Base-by-base conservation (phyloP, 2,113 vertebrate genomes). In the Centrocercus urophasianus region DNA sequence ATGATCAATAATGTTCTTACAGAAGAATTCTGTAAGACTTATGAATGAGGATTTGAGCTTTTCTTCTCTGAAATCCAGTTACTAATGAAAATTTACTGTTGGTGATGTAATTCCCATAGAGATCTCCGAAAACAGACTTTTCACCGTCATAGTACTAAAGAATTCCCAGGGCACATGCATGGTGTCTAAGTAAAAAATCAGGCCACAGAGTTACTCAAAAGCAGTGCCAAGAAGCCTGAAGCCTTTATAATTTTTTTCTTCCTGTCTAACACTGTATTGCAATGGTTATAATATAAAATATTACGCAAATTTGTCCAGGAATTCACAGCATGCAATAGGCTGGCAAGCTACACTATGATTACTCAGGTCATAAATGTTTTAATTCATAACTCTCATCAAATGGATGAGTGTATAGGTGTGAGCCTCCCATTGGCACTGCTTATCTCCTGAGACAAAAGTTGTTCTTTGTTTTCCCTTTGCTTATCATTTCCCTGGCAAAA, bases 371-470 rank as follows among this genome's bases (percentile, higher is more conserved):
- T 65, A 40, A 48, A 32, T 45, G 42, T 48, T 87, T 88, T 48
- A 40, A 50, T 43, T 91, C 50, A 61, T 91, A 34, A 86, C 48
- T 79, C 66, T 12, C 57, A 69, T 64, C 14, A 27, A 86, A 66
- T 52, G 57, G 74, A 20, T 38, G 32, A 24, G 20, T 6, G 15
- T 28, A 40, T 8, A 85, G 32, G 1, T 11, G 13, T 30, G 34
- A 28, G 22, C 60, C 32, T 65, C 91, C 71, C 70, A 85, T 47
- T 12, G 73, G 38, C n/a, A 86, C 30, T 70, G 91, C 74, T 67
- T 6, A 75, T 63, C 19, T 65, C 24, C 63, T 69, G 52, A 36
- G 32, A 63, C 10, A 82, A 82, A 81, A 24, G 56, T 32, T 77
- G 12, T 13, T 65, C 42, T 28, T 20, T n/a, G 61, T 32, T 16